phyloP scores from a whole-genome alignment of 1,140 invertebrate genomes.

The Tetragnatha versicolor region DNA sequence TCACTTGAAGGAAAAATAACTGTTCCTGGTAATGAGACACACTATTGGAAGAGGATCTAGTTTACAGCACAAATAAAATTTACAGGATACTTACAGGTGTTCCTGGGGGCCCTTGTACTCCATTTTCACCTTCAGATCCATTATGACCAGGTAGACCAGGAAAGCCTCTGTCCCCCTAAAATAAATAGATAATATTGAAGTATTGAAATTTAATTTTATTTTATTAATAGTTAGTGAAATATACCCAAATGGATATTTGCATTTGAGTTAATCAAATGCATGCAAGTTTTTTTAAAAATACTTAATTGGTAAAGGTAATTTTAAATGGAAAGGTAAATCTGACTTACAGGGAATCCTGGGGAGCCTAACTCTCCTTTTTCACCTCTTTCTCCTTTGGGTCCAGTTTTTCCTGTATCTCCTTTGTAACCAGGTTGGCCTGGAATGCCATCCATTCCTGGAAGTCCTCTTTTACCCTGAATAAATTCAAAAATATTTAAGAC shows the following conservation, averaged over 20 bases:
- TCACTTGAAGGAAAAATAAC: too few relatives aligned
- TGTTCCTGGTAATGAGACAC: too few relatives aligned
- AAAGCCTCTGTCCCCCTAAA: slow-evolving; percentile 39
- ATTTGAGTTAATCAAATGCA: not conserved
- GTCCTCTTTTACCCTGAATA: slow-evolving; percentile 23
- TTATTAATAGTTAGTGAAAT: too few relatives aligned
- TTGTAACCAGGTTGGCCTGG: slow-evolving; percentile 36
- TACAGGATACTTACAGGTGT: slow-evolving; percentile 35
- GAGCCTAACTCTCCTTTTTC: slow-evolving; percentile 39
- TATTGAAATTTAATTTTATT: not conserved
- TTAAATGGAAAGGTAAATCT: not conserved
- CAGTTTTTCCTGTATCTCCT: slow-evolving; percentile 35
- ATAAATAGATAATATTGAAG: not conserved
- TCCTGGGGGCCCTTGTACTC: slow-evolving; percentile 56
- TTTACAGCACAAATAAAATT: not conserved
- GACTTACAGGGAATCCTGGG: slow-evolving; percentile 26
- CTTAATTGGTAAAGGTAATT: not conserved
- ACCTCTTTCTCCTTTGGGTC: slow-evolving; percentile 45
- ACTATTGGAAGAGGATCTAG: too few relatives aligned
- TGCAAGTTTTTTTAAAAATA: not conserved
- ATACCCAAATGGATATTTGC: not conserved
- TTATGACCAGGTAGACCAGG: slow-evolving; percentile 41
- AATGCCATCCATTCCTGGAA: slow-evolving; percentile 31
- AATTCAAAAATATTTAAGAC: not conserved
- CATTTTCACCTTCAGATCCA: slow-evolving; percentile 47